Percentiles rank a stretch among this genome's conserved stretches.
phyloP scores from a whole-genome alignment of 53 echinoderm and acorn worm genomes.

The Actinopyga echinites region DNA sequence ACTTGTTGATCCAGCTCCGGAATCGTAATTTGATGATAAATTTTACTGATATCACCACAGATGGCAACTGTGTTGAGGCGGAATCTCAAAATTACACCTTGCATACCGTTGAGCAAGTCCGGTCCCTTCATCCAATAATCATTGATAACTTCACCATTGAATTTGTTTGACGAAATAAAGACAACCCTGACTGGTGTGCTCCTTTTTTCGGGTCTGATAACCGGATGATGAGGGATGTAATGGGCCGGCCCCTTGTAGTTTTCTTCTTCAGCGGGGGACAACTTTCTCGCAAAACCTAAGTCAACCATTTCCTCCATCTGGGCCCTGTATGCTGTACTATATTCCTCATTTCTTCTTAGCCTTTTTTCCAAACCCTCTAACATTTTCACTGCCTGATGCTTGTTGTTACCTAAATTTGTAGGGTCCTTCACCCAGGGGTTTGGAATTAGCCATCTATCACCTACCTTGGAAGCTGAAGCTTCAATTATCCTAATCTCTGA shows the following conservation, averaged over 20 bases:
- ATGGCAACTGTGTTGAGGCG: conserved; percentile 22
- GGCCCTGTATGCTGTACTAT: conserved; percentile 1
- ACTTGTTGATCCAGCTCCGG: conserved; percentile 6
- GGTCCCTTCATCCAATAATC: conserved; percentile 49
- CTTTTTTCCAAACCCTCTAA: conserved; percentile 32
- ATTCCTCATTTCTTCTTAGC: neutral
- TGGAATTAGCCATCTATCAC: conserved; percentile 18
- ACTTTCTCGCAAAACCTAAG: conserved; percentile 28
- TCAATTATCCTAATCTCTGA: conserved; percentile 29
- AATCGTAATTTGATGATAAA: conserved; percentile 43
- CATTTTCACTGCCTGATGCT: conserved; percentile 23
- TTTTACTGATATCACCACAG: conserved; percentile 43
- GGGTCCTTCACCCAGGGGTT: conserved; percentile 45
- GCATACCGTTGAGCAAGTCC: conserved; percentile 18
- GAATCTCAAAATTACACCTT: conserved; percentile 44
- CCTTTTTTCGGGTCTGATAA: conserved; percentile 27
- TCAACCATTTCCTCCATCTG: conserved; percentile 34
- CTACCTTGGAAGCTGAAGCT: conserved; percentile 32
- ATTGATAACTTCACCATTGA: conserved; percentile 17
- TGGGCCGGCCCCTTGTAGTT: conserved; percentile 46
- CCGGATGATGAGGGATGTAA: conserved; percentile 50
- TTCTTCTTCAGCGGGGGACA: neutral
- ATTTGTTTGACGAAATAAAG: conserved; percentile 1
- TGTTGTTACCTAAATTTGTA: conserved; percentile 6
- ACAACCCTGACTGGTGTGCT: conserved; percentile 39